phyloP scores from a whole-genome alignment of 2,888 invertebrate species.

The Drosophila paramelanica region DNA sequence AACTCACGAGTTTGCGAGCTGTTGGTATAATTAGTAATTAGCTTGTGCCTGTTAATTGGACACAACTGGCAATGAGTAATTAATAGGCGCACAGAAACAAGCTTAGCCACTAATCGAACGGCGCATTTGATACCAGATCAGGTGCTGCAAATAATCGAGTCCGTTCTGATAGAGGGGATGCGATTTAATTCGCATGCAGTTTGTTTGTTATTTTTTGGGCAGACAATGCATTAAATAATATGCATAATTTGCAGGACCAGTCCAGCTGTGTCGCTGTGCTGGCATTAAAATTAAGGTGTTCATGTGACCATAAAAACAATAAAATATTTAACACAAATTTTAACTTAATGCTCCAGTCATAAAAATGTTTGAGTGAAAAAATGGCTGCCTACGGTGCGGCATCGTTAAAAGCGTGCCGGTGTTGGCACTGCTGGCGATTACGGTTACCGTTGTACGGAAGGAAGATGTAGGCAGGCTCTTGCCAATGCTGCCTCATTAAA shows the following conservation, averaged over 20 bases:
- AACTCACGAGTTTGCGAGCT: conserved; percentile 23
- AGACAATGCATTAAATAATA: conserved; percentile 25
- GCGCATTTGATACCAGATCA: conserved; percentile 22
- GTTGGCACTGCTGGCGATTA: conserved; percentile 23
- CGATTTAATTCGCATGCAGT: conserved; percentile 4
- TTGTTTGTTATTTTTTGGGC: no score
- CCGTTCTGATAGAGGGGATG: conserved; percentile 14
- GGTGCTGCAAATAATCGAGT: conserved; percentile 19
- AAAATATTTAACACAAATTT: conserved; percentile 81
- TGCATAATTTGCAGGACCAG: conserved; percentile 48
- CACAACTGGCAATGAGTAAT: conserved; percentile 35
- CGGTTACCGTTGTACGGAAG: background rate
- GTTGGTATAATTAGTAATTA: conserved; percentile 34
- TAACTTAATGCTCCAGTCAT: conserved; percentile 72
- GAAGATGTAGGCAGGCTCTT: conserved; percentile 31
- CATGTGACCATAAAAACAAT: conserved; percentile 76
- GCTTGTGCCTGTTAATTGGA: conserved; percentile 40
- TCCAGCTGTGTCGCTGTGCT: conserved; percentile 9
- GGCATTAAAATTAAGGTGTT: conserved; percentile 66
- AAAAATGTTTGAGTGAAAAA: conserved; percentile 69
- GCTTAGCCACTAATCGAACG: conserved; percentile 27
- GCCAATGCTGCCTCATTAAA: conserved; percentile 75
- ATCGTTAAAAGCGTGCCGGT: conserved; percentile 47
- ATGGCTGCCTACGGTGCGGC: conserved; percentile 50
- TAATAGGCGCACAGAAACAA: conserved; percentile 25